Evolutionary conservation across 2,888 invertebrate genomes (phyloP), one percentile per base, ranked within the genome.

Genomic region (Gandaritis pyraliata): DNA sequence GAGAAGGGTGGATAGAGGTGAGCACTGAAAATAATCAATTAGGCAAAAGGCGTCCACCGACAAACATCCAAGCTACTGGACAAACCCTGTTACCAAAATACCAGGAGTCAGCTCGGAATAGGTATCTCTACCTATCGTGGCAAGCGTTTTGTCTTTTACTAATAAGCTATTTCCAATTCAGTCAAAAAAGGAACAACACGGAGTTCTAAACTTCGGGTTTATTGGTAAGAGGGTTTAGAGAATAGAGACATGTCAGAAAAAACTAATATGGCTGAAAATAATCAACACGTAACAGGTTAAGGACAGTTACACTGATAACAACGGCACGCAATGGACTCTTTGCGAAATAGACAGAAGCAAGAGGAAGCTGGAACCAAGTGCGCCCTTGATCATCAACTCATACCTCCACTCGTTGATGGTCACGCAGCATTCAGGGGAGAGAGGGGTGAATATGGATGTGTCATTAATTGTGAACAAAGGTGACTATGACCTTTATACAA

Each of bases 241-340:
- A 33, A 23, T 23, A 23, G 3, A 33, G 33, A 6, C 8, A 33
- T 33, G 33, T 33, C 33, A 33, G 33, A 33, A 8, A 10, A 5
- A n/a, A n/a, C n/a, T n/a, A 33, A 33, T 33, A 33, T 33, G 10
- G 33, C 33, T 10, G 15, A 39, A 41, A 4, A 15, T 8, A 18
- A 45, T 11, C 11, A 15, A 15, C 0, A 41, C 8, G n/a, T 41
- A 8, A 15, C 74, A 94, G 94, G 92, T 94, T 15, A 93, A 88
- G 71, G 96, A 96, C 82, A 95, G 94, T 80, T 96, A 96, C 83
- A 94, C 95, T 0, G 95, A 95, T 73, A 89, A 88, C 70, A 95
- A 95, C 81, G 95, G 95, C 38, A 95, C 95, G 0, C 88, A 92
- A 55, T 96, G 95, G 95, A 93, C 92, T 33, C 87, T 96, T 33